Evolutionary conservation across 2,113 vertebrate genomes (phyloP), one percentile per base, ranked within the genome.

Genomic region (Aegithalos caudatus): DNA sequence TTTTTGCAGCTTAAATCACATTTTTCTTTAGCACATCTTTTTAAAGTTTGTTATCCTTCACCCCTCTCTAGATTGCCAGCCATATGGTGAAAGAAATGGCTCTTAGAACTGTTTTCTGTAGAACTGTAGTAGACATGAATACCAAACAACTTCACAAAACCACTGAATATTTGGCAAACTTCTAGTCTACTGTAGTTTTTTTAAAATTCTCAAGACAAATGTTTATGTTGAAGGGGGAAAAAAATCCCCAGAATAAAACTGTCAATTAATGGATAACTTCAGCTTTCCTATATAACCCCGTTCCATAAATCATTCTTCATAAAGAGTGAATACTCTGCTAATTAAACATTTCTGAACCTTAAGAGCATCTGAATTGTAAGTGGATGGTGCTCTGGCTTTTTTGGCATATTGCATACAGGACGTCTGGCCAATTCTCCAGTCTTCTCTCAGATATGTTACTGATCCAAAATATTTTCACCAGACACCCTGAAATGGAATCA

Each of bases 111-210:
- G 89, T 81, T 98, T 98, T 98, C 88, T 98, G 91, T 93, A 97
- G 94, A 98, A 91, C 94, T 95, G 38, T 91, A 95, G 92, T 97
- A 97, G 98, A 98, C 97, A 94, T 77, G 96, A 98, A 98, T 96
- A 97, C 96, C 92, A 96, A 97, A 98, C 96, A 97, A 87, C 94
- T 95, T 97, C 85, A 96, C 64, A 95, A 98, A 98, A 97, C 98
- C 97, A 98, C 97, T 93, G 97, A 98, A 98, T 98, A 97, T 96
- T 98, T 98, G 98, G 98, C 98, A 94, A 94, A 64, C 78, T 86
- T 89, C 61, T 93, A 97, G 96, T 98, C 98, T 97, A 97, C 95
- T 97, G 86, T 96, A 98, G 97, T 97, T 97, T 97, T 97, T 7
- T 51, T 71, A 96, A 97, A 98, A 96, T 96, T 96, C 64, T 96